Conservation (phyloP, 2,888 invertebrate genomes). For the Tromatobia lineatoria region DNA sequence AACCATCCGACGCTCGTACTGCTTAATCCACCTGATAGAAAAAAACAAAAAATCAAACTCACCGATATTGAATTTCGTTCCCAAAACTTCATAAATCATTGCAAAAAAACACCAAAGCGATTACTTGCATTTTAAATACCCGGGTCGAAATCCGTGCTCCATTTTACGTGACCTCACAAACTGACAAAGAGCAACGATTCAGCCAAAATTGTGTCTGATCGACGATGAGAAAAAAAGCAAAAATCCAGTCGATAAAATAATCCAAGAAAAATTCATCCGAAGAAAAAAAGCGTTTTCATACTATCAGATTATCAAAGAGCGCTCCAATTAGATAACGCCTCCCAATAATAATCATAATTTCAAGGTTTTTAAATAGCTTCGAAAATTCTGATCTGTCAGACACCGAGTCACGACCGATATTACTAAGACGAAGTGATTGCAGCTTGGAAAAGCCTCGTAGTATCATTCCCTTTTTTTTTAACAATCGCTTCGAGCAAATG, state of each 20-base stretch:
- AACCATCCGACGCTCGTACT: conserved; percentile 75
- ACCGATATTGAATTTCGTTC: background rate
- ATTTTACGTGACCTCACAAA: conserved; percentile 23
- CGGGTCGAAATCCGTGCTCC: conserved; percentile 50
- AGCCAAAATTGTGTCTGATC: background rate
- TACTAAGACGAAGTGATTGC: conserved; percentile 6
- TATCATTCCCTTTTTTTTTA: conserved; percentile 2
- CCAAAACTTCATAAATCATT: background rate
- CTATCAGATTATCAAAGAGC: conserved; percentile 56
- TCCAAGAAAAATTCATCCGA: background rate
- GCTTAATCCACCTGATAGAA: conserved; percentile 72
- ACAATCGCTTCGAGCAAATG: background rate
- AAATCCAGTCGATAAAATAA: background rate
- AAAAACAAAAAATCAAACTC: background rate
- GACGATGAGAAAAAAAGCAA: background rate
- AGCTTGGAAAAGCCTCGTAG: background rate
- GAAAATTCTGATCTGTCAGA: conserved; percentile 49
- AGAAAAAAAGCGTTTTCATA: conserved; percentile 18
- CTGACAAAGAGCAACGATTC: conserved; percentile 13
- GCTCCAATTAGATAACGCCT: conserved; percentile 66
- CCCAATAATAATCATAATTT: conserved; percentile 48
- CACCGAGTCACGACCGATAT: background rate
- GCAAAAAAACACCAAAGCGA: background rate
- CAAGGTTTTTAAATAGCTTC: conserved; percentile 51
- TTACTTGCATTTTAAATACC: conserved; percentile 41